Evolutionary conservation across 2,888 invertebrate species (phyloP).

Genomic region (Eutolmus rufibarbis): DNA sequence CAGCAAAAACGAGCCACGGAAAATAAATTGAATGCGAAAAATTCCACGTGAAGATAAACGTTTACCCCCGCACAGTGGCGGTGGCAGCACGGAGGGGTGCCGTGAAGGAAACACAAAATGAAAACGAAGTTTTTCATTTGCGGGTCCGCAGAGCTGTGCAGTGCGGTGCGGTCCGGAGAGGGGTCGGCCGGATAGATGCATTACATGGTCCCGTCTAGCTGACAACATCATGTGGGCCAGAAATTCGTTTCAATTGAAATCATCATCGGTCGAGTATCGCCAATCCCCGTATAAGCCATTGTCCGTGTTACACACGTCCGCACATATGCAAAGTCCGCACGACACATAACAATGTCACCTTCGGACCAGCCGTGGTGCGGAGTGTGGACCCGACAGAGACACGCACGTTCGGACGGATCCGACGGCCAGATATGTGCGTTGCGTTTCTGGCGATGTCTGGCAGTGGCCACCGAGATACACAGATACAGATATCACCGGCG

Average conservation of each 20-base stretch:
- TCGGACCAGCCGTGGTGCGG: not conserved
- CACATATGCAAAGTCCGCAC: slow-evolving; percentile 46
- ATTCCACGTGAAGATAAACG: slow-evolving; percentile 38
- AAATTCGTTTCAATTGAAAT: slow-evolving; percentile 48
- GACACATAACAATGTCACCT: slow-evolving; percentile 45
- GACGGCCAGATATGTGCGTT: slow-evolving; percentile 17
- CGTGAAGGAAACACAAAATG: not conserved
- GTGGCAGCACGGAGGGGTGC: not conserved
- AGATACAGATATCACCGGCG: slow-evolving; percentile 20
- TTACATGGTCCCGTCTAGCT: slow-evolving; percentile 33
- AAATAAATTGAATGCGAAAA: slow-evolving; percentile 40
- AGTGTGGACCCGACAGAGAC: slow-evolving; percentile 1
- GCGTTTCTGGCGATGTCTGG: not conserved
- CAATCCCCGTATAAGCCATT: slow-evolving; percentile 46
- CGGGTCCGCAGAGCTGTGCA: not conserved
- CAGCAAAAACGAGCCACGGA: not conserved
- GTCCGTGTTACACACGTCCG: slow-evolving; percentile 47
- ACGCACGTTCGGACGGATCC: not conserved
- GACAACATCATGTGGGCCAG: slow-evolving; percentile 46
- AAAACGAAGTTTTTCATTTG: slow-evolving; percentile 25
- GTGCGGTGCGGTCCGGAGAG: not conserved
- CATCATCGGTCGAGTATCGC: slow-evolving; percentile 45
- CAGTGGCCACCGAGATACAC: slow-evolving; percentile 14
- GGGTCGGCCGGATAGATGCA: slow-evolving; percentile 21
- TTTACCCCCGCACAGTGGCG: slow-evolving; percentile 5